Base-by-base conservation (phyloP, 1,140 invertebrate species). In the Drosophila biarmipes region DNA sequence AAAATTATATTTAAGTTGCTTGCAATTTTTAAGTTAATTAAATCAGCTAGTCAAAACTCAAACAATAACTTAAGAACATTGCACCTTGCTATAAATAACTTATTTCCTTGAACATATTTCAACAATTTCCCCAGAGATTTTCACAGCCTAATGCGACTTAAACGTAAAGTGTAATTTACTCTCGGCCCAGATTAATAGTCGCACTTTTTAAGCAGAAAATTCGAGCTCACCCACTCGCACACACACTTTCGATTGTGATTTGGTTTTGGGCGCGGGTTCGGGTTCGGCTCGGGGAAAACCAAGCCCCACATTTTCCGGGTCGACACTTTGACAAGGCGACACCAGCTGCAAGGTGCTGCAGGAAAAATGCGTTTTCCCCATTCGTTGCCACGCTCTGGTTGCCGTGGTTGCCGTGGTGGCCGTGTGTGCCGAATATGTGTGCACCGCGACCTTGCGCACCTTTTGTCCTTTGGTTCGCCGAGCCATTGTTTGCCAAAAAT, bases 391-490 rank as follows among this genome's bases (percentile, higher is more conserved):
- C 63, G 46, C 67, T 73, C 17, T 38, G 46, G 38, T 31, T 27
- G 46, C 40, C 19, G 17, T 19, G 17, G 17, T 43, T 17, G 46
- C 55, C 52, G 11, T 29, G 43, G 43, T 29, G 11, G 29, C 35
- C 55, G 55, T 37, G n/a, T n/a, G n/a, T n/a, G n/a, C n/a, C n/a
- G 38, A 40, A 37, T 37, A 37, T 37, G 42, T 53, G 52, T 43
- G 37, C 51, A 21, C 31, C 59, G 27, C 35, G 61, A 66, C 73
- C 73, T 74, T 75, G 51, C 38, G 34, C 29, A 74, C 59, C 59
- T 57, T 62, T 37, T 46, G n/a, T 29, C 48, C 35, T 29, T 27
- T 46, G 19, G n/a, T 34, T 37, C 11, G 29, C 31, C 69, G 5
- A 24, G 35, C n/a, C 37, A 66, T 79, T 79, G 56, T 53, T 53